phyloP scores from a whole-genome alignment of 2,113 vertebrate genomes.

The Peromyscus polionotus region DNA sequence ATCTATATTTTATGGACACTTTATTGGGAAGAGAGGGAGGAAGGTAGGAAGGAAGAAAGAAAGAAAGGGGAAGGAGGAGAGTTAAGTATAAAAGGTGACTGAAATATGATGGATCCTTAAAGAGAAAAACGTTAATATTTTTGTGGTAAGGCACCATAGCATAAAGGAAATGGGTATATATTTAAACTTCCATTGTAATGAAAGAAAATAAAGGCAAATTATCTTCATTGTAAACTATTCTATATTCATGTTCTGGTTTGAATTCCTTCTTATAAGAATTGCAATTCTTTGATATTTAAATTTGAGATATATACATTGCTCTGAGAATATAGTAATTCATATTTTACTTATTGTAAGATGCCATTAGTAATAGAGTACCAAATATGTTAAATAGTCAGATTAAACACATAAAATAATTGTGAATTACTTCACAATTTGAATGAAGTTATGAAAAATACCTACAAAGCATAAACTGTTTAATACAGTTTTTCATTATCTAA shows the following conservation, averaged over 20 bases:
- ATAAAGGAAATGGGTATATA: background rate
- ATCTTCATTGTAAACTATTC: background rate
- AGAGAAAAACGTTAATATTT: background rate
- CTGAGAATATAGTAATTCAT: slow-evolving; percentile 1
- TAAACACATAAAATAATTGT: slow-evolving; percentile 26
- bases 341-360: slow-evolving; percentile 41
- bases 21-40: background rate
- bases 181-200: background rate
- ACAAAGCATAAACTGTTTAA: background rate
- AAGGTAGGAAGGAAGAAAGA: background rate
- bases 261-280: background rate
- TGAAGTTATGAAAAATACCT: slow-evolving; percentile 43
- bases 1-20: background rate
- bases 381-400: slow-evolving; percentile 15
- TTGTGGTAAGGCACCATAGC: background rate
- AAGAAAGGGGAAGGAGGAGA: background rate
- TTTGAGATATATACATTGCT: background rate
- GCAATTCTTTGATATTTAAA: slow-evolving; percentile 46
- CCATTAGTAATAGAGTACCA: background rate
- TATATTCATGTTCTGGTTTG: background rate
- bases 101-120: background rate
- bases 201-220: background rate
- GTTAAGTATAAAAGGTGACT: background rate
- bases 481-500: slow-evolving; percentile 41
- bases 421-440: slow-evolving; percentile 17